These are phyloP conservation scores for Maniola hyperantus DNA, from an alignment of 2,888 invertebrate species.

Conservation along the genomic window DNA sequence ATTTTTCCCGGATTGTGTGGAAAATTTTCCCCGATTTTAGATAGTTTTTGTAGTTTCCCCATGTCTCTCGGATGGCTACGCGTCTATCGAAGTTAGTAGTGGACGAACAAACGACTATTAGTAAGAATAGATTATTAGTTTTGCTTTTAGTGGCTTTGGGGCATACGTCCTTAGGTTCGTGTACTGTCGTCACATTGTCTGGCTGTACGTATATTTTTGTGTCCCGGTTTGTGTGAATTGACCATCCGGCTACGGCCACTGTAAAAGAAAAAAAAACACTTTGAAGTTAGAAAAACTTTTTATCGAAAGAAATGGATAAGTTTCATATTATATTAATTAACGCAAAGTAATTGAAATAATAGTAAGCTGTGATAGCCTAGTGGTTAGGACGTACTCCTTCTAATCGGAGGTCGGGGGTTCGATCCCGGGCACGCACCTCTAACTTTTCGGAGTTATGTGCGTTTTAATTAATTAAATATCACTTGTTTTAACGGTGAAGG, in stretches of 20 bases:
- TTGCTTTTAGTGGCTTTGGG: slow-evolving; percentile 45
- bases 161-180: slow-evolving; percentile 84
- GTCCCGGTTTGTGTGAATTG: slow-evolving; percentile 88
- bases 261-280: slow-evolving; percentile 46
- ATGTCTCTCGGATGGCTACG: slow-evolving; percentile 86
- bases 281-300: too few species aligned
- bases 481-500: too few species aligned
- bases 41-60: slow-evolving; percentile 83
- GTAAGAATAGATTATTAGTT: slow-evolving; percentile 79
- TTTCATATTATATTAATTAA: too few species aligned
- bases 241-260: slow-evolving; percentile 86
- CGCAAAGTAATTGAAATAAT: too few species aligned
- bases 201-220: slow-evolving; percentile 88
- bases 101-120: slow-evolving; percentile 90
- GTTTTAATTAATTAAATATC: too few species aligned
- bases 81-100: slow-evolving; percentile 86
- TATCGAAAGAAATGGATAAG: too few species aligned
- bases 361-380: too few species aligned
- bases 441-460: too few species aligned
- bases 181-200: slow-evolving; percentile 85
- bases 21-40: slow-evolving; percentile 55
- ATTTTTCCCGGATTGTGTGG: slow-evolving; percentile 54
- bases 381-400: too few species aligned
- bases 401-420: too few species aligned
- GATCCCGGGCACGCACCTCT: too few species aligned